Evolutionary conservation across 2,113 vertebrate species (phyloP).

Genomic region (Triplophysa rosa): DNA sequence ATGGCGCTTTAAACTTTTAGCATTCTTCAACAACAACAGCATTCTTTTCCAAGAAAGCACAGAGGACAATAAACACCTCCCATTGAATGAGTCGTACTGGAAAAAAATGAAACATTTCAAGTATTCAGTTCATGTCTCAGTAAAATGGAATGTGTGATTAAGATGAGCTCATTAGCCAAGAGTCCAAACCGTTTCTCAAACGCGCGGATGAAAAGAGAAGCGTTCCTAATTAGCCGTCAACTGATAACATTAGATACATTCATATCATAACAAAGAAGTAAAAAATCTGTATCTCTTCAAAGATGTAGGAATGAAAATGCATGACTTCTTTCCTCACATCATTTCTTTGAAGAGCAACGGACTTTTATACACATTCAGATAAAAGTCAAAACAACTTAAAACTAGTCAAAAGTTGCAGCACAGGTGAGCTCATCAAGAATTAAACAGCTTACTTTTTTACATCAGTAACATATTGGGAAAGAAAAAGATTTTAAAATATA

Average conservation of each 20-base stretch:
- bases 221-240: conserved; percentile 37
- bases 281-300: neutral
- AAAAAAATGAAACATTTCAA: conserved; percentile 14
- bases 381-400: conserved; percentile 2
- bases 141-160: conserved; percentile 47
- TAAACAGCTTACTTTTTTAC: neutral
- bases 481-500: neutral
- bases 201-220: conserved; percentile 34
- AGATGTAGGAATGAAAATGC: neutral
- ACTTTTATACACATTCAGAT: neutral
- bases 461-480: neutral
- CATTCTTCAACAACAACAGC: neutral
- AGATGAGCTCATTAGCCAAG: conserved; percentile 40
- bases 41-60: conserved; percentile 1
- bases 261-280: conserved; percentile 25
- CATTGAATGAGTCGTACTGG: neutral
- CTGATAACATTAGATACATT: conserved; percentile 21
- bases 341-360: conserved; percentile 4
- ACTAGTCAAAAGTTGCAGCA: neutral
- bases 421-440: neutral
- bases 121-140: conserved; percentile 11
- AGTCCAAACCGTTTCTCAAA: conserved; percentile 25
- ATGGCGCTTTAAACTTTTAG: conserved; percentile 5
- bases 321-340: conserved; percentile 12
- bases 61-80: neutral